These are phyloP conservation scores for Cuculus canorus DNA, from an alignment of 2,797 vertebrate genomes.

Conservation along the genomic window DNA sequence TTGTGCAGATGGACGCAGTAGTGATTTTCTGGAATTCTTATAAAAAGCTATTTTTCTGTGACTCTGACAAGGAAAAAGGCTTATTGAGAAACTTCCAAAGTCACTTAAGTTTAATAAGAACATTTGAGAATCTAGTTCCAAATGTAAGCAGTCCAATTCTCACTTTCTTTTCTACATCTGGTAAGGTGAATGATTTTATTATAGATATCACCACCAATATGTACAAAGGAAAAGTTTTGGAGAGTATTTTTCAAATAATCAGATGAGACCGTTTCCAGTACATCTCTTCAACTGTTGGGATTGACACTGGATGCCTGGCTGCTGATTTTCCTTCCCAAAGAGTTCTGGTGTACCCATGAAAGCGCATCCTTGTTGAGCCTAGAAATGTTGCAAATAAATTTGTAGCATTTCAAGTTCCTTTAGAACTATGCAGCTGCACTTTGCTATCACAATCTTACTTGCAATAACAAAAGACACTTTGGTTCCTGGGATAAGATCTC, in stretches of 20 bases:
- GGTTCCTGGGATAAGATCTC: background rate
- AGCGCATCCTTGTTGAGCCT: background rate
- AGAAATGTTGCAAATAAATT: background rate
- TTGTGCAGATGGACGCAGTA: background rate
- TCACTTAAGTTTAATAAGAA: background rate
- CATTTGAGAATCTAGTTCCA: background rate
- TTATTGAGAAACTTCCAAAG: background rate
- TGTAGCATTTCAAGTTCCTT: background rate
- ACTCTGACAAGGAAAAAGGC: background rate
- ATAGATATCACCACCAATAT: background rate
- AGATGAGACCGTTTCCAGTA: background rate
- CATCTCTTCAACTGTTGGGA: background rate
- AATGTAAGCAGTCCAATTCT: background rate
- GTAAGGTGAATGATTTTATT: background rate
- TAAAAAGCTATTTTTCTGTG: background rate
- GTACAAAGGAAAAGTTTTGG: background rate
- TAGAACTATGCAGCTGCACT: background rate
- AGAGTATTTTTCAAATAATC: background rate
- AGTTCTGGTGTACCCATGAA: background rate
- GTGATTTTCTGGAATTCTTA: background rate
- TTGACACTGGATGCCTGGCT: background rate
- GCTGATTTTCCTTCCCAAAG: background rate
- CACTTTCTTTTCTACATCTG: background rate
- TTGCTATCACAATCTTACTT: background rate
- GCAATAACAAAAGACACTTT: background rate